phyloP scores from a whole-genome alignment of 2,888 invertebrate genomes.

The Abrostola triplasia region DNA sequence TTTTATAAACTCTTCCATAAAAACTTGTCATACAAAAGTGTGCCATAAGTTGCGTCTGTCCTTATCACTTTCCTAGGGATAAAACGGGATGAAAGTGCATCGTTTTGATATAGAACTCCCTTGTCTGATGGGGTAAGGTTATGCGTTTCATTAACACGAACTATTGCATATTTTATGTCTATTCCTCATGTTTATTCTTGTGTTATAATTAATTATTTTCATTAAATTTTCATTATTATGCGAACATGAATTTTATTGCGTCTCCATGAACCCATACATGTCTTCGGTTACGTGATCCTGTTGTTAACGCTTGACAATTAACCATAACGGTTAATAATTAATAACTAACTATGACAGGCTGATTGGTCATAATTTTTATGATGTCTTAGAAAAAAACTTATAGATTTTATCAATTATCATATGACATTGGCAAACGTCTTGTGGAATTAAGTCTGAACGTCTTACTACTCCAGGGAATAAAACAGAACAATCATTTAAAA shows the following conservation, averaged over 20 bases:
- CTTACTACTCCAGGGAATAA: no score
- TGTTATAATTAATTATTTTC: slow-evolving; percentile 22
- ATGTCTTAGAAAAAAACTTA: no score
- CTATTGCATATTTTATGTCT: slow-evolving; percentile 14
- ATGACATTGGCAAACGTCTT: no score
- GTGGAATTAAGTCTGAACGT: no score
- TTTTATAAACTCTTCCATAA: slow-evolving; percentile 15
- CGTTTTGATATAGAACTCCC: slow-evolving; percentile 3
- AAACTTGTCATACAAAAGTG: slow-evolving; percentile 21
- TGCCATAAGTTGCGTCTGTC: not conserved
- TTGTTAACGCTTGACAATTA: not conserved
- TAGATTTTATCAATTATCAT: no score
- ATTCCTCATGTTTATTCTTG: slow-evolving; percentile 30
- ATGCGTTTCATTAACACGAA: slow-evolving; percentile 4
- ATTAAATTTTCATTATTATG: not conserved
- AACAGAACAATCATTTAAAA: no score
- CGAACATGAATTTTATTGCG: slow-evolving; percentile 6
- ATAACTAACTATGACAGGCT: not conserved
- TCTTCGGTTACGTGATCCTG: not conserved
- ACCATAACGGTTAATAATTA: not conserved
- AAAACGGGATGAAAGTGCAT: slow-evolving; percentile 6
- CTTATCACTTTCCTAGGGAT: slow-evolving; percentile 9
- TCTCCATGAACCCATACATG: slow-evolving; percentile 3
- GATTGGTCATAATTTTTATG: no score
- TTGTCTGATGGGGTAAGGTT: not conserved